Base-by-base conservation (phyloP, 2,888 invertebrate genomes). In the Pseudoips prasinana region DNA sequence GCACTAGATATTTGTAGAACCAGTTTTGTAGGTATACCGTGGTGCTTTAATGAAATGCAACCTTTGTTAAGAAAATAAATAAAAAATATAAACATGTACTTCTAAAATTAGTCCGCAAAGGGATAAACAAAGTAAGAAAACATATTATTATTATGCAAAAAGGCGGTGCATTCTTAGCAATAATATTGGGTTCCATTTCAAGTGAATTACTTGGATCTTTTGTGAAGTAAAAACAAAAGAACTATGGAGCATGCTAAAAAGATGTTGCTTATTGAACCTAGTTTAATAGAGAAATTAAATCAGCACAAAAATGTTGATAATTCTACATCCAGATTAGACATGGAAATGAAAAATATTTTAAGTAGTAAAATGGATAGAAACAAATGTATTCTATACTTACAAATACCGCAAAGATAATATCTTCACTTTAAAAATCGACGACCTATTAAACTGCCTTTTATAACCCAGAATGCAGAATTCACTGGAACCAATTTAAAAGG, bases 371-470 rank as follows among this genome's bases (percentile, higher is more conserved):
- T 14, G 14, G 14, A 14, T 3, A 14, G 14, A 14, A 14, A 5
- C 2, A 14, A 14, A 5, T 14, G 14, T 14, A 14, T 14, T 14
- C 5, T 14, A 14, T 57, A 60, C 26, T 32, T 54, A 30, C 54
- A 56, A 52, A 36, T 39, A 19, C 11, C 58, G 17, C 55, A 51
- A 33, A 43, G 57, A n/a, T n/a, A n/a, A 39, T 60, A 49, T 34
- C 30, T 55, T 24, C 33, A 57, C 26, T 52, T 57, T 23, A 35
- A 49, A 45, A 43, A 39, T 22, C 37, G 54, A 3, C 14, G 5
- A 14, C 14, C 14, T 14, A 3, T 14, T 14, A 5, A 14, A 14
- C 2, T 14, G 5, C 14, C 14, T 3, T 3, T 14, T 14, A 3
- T 5, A 14, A 14, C 2, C 5, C 5, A 2, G 2, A 14, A 14